These are phyloP conservation scores for Eriosoma lanigerum DNA, from an alignment of 1,140 invertebrate species.

Conservation along the genomic window DNA sequence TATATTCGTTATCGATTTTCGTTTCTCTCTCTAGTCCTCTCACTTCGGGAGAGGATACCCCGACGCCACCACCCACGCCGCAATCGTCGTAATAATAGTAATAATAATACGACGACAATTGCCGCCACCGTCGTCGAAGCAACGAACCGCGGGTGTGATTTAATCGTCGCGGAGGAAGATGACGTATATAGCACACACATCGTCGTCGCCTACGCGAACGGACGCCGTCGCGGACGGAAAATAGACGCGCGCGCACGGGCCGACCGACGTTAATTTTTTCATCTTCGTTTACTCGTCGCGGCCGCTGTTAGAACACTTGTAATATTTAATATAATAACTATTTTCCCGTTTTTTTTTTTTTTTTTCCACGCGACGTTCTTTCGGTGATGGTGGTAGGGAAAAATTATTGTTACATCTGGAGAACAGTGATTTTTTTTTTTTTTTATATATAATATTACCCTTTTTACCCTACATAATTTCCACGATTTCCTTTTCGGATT, in stretches of 20 bases:
- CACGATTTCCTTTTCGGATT: too few relatives aligned
- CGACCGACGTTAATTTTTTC: background rate
- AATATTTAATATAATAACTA: too few relatives aligned
- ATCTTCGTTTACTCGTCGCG: background rate
- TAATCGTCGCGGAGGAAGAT: background rate
- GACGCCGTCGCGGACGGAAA: background rate
- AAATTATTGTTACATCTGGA: too few relatives aligned
- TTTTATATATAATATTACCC: too few relatives aligned
- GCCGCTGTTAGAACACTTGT: too few relatives aligned
- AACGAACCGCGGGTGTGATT: background rate
- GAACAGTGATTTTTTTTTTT: too few relatives aligned
- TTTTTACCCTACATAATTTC: too few relatives aligned
- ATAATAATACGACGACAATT: background rate
- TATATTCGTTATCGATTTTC: constrained; percentile 12
- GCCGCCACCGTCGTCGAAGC: background rate
- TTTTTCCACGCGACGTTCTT: too few relatives aligned
- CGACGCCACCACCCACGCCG: background rate
- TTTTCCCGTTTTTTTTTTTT: too few relatives aligned
- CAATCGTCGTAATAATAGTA: background rate
- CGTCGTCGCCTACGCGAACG: too few relatives aligned
- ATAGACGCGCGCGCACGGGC: background rate
- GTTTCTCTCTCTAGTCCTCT: background rate
- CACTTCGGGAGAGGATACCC: background rate
- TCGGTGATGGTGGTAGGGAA: too few relatives aligned
- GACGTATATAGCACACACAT: background rate